Base-by-base conservation (phyloP, 2,797 vertebrate genomes). In the Rhynchonycteris naso region DNA sequence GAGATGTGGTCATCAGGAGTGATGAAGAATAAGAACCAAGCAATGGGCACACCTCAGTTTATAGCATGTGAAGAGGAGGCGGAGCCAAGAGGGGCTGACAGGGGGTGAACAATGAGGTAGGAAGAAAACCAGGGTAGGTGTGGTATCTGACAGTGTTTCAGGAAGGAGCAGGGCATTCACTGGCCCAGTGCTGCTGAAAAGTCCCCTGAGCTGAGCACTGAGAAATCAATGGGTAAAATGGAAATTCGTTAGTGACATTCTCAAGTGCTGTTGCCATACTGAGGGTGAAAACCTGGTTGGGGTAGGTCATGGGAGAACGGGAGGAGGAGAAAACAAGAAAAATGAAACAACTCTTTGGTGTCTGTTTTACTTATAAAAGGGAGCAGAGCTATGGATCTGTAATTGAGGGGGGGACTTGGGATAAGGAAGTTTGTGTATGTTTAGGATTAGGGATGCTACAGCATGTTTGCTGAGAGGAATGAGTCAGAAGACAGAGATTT, bases 401-500 rank as follows among this genome's bases (percentile, higher is more conserved):
- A 63, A 33, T 30, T 66, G 7, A 88, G 28, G 22, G 56, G 24
- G 56, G 24, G 38, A 52, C 47, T 54, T 71, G 58, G 33, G 47
- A 63, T 52, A 56, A 35, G 61, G 50, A 72, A 66, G 10, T 5
- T 85, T 50, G 15, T 56, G 14, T 47, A n/a, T 54, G 15, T 72
- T 88, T 69, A 76, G 69, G 38, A 52, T 54, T 38, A 81, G 26
- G 68, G n/a, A 56, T 54, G 14, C 14, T 22, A 22, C 0, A 50
- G 18, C 28, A 5, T 80, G 19, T 72, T 85, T 78, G 86, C 66
- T 84, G 58, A 71, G 15, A 43, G 16, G 54, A 63, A 22, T 76
- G 79, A 82, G 75, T 59, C 26, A 52, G 43, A 79, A 79, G 33
- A 92, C 58, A 74, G 22, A 80, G 13, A 33, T 88, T 95, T 95